Conservation (phyloP, 2,797 vertebrate genomes). For the Leptodactylus fallax region DNA sequence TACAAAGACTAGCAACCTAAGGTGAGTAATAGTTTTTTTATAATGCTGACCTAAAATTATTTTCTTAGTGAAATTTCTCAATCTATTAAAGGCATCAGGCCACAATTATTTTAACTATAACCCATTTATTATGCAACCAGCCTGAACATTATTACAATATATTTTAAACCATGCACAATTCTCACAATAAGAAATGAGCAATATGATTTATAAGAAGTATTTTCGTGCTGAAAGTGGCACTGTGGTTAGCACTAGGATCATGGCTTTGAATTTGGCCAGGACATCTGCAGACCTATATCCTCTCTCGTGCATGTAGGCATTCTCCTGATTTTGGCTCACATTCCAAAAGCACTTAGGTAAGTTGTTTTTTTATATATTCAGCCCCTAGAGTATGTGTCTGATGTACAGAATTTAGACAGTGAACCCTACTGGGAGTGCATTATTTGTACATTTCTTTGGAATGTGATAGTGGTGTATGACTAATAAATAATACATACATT, state of each 20-base stretch:
- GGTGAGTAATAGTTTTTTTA: no score
- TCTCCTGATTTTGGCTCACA: not conserved
- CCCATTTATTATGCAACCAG: no score
- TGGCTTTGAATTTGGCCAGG: not conserved
- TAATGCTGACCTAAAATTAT: no score
- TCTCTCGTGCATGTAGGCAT: not conserved
- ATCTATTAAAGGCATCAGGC: no score
- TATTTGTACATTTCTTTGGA: not conserved
- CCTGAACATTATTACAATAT: no score
- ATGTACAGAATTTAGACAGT: not conserved
- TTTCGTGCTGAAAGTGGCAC: no score
- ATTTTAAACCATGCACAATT: no score
- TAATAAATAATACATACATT: not conserved
- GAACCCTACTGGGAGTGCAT: not conserved
- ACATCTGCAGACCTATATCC: not conserved
- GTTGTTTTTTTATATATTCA: not conserved
- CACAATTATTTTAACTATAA: no score
- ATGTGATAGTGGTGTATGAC: not conserved
- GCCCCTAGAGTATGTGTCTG: not conserved
- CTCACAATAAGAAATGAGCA: no score
- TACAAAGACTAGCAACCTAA: no score
- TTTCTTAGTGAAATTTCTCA: no score
- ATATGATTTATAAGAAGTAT: no score
- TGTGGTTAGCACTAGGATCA: not conserved
- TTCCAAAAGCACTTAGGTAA: not conserved